phyloP scores from a whole-genome alignment of 2,888 invertebrate genomes.

The Ctena decussata region DNA sequence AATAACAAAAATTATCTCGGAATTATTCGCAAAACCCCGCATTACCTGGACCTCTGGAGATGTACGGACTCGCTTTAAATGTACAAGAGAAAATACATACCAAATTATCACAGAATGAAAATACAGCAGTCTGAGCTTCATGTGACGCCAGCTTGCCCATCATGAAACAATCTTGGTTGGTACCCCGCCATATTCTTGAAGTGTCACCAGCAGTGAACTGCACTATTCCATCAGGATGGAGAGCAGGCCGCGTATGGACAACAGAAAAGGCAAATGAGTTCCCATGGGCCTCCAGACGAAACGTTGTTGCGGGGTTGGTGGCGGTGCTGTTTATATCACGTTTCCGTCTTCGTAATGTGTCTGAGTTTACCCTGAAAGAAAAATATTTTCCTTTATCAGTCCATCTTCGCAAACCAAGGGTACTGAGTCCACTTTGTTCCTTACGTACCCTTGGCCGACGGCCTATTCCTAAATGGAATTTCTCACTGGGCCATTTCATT shows the following conservation, averaged over 20 bases:
- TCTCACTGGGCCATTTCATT: too few species aligned
- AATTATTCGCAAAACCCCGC: too few species aligned
- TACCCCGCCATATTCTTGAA: background rate
- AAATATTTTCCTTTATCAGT: too few species aligned
- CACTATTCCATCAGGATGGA: background rate
- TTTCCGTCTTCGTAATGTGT: background rate
- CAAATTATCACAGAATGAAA: constrained; percentile 18
- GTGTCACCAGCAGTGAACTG: background rate
- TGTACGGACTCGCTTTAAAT: too few species aligned
- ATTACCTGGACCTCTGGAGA: too few species aligned
- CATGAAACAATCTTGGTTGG: constrained; percentile 15
- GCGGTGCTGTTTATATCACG: background rate
- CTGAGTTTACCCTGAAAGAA: background rate
- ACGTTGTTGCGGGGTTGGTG: background rate
- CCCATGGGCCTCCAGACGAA: background rate
- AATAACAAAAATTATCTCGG: too few species aligned
- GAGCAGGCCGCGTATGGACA: background rate
- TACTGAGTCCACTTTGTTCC: too few species aligned
- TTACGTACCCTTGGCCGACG: too few species aligned
- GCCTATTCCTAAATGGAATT: too few species aligned
- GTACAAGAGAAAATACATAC: background rate
- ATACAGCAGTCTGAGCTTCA: background rate
- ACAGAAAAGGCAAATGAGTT: background rate
- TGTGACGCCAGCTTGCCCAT: background rate
- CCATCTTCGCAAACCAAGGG: too few species aligned